Base-by-base conservation (phyloP, 1,140 invertebrate genomes). In the Adelges cooleyi region DNA sequence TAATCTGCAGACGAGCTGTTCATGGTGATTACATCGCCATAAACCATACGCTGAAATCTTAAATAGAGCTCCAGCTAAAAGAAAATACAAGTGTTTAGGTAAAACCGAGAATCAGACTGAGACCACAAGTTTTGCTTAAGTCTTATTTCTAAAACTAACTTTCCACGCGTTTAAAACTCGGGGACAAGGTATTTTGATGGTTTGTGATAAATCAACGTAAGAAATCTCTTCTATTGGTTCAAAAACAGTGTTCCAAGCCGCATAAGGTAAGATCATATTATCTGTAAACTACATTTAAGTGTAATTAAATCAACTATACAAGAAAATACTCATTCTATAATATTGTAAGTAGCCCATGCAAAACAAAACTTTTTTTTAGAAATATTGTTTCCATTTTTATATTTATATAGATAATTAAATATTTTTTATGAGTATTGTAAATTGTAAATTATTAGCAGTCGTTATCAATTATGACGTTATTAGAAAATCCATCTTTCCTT, bases 41-140 rank as follows among this genome's bases (percentile, higher is more conserved):
- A 2, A 11, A 42, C 4, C 44, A 62, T 46, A 29, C 29, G 4
- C 29, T 33, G n/a, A 48, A 62, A 46, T 9, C 40, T 27, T 2
- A 48, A 9, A 22, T 62, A 62, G 13, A 62, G 15, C 33, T 62
- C 56, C 13, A 62, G 4, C 56, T 62, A 11, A 27, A 62, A 36
- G 17, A 48, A 17, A 62, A 18, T 15, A 40, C 15, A 3, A 9
- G 11, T 33, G 5, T 33, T 33, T 11, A 33, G 11, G 11, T 33
- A 33, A 33, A 33, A 33, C 29, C 11, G 29, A 6, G 5, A 33
- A 6, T 33, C 29, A 33, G 11, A 6, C 5, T 5, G 29, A 11
- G 11, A 6, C 11, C 11, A 33, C 29, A 6, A 33, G n/a, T n/a
- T 33, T 33, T 6, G 11, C 29, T 33, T 33, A 11, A 33, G 29